A percentile compares a stretch with the other conserved stretches of the same genome.
Conservation (phyloP, 2,888 invertebrate genomes). For the Orthonevra nobilis region DNA sequence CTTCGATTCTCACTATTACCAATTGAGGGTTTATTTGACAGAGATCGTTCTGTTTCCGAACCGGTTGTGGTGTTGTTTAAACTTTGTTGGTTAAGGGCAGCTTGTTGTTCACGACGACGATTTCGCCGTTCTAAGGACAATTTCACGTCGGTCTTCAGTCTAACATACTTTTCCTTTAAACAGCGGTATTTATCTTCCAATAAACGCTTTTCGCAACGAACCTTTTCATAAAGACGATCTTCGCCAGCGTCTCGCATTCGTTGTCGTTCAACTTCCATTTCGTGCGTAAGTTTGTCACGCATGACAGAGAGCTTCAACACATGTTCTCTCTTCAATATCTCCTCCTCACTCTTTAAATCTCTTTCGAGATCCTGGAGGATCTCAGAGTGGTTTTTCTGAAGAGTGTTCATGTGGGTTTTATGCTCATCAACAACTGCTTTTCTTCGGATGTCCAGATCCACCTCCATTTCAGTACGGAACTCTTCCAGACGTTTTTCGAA, state of each 20-base stretch:
- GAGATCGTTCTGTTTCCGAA: slow-evolving; percentile 90
- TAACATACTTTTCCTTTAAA: slow-evolving; percentile 90
- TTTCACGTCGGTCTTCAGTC: slow-evolving; percentile 90
- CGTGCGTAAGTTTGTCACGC: slow-evolving; percentile 83
- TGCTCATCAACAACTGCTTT: slow-evolving; percentile 82
- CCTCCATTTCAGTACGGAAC: slow-evolving; percentile 76
- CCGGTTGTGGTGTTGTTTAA: slow-evolving; percentile 84
- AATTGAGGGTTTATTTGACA: slow-evolving; percentile 84
- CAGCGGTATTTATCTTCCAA: slow-evolving; percentile 89
- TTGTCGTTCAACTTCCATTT: slow-evolving; percentile 81
- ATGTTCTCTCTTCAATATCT: slow-evolving; percentile 85
- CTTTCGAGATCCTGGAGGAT: slow-evolving; percentile 78
- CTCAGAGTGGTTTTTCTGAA: slow-evolving; percentile 78
- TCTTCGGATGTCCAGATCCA: slow-evolving; percentile 81
- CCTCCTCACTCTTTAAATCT: slow-evolving; percentile 82
- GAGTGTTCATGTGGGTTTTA: slow-evolving; percentile 78
- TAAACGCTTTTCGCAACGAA: slow-evolving; percentile 86
- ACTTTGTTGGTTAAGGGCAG: slow-evolving; percentile 74
- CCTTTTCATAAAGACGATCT: slow-evolving; percentile 83
- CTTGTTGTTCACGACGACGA: slow-evolving; percentile 83
- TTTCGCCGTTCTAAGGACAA: slow-evolving; percentile 88
- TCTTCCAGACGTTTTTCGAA: slow-evolving; percentile 80
- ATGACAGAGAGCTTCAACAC: slow-evolving; percentile 84
- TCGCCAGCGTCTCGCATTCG: slow-evolving; percentile 79
- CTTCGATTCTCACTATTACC: slow-evolving; percentile 80